A percentile compares a stretch with the other conserved stretches of the same genome.
phyloP scores from a whole-genome alignment of 2,888 invertebrate genomes.

The Sphecodes monilicornis region DNA sequence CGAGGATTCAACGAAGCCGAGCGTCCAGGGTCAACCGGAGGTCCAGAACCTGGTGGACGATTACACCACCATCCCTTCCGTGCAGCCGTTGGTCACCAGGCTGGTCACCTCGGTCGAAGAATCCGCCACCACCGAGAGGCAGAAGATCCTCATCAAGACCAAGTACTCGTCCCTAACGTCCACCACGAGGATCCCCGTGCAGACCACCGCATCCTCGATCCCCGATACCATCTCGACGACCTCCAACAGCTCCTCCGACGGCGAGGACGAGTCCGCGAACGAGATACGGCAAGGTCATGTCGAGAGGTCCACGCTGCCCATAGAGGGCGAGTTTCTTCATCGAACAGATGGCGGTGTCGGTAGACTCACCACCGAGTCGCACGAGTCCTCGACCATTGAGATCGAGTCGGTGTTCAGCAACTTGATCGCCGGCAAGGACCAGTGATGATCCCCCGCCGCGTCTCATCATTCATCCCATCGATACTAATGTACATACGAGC shows the following conservation, averaged over 20 bases:
- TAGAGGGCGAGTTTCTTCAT: constrained; percentile 79
- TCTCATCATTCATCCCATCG: constrained; percentile 2
- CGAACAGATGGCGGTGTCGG: constrained; percentile 26
- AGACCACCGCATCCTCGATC: constrained; percentile 48
- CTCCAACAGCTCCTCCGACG: constrained; percentile 27
- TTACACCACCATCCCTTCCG: constrained; percentile 69
- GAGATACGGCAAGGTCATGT: constrained; percentile 74
- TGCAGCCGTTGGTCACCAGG: constrained; percentile 83
- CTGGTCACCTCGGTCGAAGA: constrained; percentile 85
- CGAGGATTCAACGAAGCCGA: constrained; percentile 25
- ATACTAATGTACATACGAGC: constrained; percentile 53
- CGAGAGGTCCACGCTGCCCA: constrained; percentile 82
- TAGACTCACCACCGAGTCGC: constrained; percentile 78
- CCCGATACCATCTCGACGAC: neutral
- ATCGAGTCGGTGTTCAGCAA: constrained; percentile 83
- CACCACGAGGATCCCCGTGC: constrained; percentile 77
- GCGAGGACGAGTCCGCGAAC: constrained; percentile 72
- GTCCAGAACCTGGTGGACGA: constrained; percentile 68
- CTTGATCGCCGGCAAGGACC: constrained; percentile 73
- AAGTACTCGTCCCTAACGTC: constrained; percentile 81
- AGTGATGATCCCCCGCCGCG: constrained; percentile 41
- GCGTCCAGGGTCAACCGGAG: constrained; percentile 18
- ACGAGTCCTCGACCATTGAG: constrained; percentile 82
- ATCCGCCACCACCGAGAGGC: constrained; percentile 84
- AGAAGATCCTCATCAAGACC: constrained; percentile 83